Conservation (phyloP, 2,888 invertebrate species). For the Ellobium chinense region DNA sequence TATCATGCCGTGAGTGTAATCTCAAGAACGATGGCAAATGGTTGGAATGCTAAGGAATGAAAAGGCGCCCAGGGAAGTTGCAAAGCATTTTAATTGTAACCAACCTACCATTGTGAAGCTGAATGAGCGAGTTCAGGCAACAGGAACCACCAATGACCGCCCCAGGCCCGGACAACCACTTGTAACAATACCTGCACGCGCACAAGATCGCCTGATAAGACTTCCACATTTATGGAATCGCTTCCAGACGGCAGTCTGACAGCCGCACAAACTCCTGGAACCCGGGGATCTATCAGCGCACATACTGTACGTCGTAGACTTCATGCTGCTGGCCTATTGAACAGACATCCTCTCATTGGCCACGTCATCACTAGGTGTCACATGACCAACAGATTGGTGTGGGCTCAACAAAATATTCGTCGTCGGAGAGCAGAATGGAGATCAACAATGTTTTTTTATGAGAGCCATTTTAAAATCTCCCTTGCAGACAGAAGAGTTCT, state of each 20-base stretch:
- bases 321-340: not conserved
- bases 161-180: not conserved
- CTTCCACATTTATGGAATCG: not conserved
- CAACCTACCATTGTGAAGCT: not conserved
- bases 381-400: not conserved
- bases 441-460: not conserved
- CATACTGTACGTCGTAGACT: not conserved
- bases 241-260: not conserved
- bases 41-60: not conserved
- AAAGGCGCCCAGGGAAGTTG: not conserved
- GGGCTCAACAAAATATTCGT: not conserved
- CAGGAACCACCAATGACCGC: not conserved
- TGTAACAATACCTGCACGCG: not conserved
- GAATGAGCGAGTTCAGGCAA: not conserved
- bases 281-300: no score
- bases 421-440: not conserved
- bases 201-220: not conserved
- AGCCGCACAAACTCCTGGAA: not conserved
- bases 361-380: slow-evolving; percentile 14
- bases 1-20: not conserved
- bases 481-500: slow-evolving; percentile 1
- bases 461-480: slow-evolving; percentile 1
- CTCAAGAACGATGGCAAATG: not conserved
- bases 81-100: not conserved
- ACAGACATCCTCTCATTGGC: not conserved